Conservation (phyloP, 2,113 vertebrate genomes). For the Rhabdornis inornatus region DNA sequence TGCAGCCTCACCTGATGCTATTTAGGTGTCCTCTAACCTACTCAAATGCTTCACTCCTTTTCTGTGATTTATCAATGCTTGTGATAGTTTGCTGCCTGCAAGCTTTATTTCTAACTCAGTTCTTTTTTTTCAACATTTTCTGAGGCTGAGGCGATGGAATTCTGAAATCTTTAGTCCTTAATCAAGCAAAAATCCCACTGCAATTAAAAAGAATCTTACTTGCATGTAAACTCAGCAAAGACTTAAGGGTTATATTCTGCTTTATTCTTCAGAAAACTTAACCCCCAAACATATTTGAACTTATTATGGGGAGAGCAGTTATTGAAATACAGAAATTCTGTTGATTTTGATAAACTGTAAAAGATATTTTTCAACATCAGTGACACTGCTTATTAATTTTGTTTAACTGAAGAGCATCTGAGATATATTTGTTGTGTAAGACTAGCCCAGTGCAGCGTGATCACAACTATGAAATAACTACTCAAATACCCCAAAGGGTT, state of each 20-base stretch:
- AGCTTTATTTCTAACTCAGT: background rate
- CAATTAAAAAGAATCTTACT: background rate
- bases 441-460: background rate
- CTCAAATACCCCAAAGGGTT: background rate
- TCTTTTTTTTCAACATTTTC: background rate
- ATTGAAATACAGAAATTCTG: background rate
- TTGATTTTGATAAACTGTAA: background rate
- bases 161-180: background rate
- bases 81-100: background rate
- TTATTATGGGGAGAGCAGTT: background rate
- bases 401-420: background rate
- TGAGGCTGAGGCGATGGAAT: background rate
- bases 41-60: background rate
- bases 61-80: background rate
- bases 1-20: background rate
- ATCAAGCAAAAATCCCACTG: background rate
- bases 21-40: background rate
- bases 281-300: background rate
- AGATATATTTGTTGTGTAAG: background rate
- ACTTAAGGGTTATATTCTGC: background rate
- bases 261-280: background rate
- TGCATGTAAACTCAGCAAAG: background rate
- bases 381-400: background rate
- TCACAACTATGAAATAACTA: background rate
- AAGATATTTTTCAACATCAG: background rate